phyloP scores from a whole-genome alignment of 2,888 invertebrate species.

The Caenorhabditis drosophilae region DNA sequence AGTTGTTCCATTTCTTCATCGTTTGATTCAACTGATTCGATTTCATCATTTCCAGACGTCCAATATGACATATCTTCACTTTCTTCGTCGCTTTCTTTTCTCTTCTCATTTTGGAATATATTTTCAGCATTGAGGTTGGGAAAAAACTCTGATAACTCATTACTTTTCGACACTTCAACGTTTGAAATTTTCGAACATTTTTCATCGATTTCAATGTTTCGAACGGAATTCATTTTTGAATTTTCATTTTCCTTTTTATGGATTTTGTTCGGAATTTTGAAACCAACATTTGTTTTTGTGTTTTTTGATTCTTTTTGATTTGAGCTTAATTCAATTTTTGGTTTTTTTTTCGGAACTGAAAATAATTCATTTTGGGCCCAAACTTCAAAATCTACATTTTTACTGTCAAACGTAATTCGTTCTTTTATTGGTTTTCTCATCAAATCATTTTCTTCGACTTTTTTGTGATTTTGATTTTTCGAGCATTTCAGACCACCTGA shows the following conservation, averaged over 20 bases:
- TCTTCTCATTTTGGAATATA: not conserved
- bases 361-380: not conserved
- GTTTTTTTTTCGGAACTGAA: too few species aligned
- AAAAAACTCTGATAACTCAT: constrained; percentile 16
- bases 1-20: not conserved
- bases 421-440: too few species aligned
- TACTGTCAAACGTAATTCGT: too few species aligned
- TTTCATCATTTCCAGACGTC: not conserved
- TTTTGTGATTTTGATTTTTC: too few species aligned
- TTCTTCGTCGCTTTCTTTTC: constrained; percentile 11
- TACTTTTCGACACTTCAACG: not conserved
- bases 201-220: not conserved
- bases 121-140: not conserved
- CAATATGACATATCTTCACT: constrained; percentile 12
- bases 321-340: too few species aligned
- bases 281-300: too few species aligned
- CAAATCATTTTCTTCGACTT: too few species aligned
- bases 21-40: not conserved
- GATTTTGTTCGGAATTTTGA: not conserved
- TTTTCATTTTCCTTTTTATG: not conserved
- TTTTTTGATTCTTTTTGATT: too few species aligned
- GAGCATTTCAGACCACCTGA: too few species aligned
- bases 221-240: not conserved
- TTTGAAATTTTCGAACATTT: not conserved
- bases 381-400: too few species aligned